phyloP scores from a whole-genome alignment of 1,140 invertebrate species.

The Trachelipus rathkii region DNA sequence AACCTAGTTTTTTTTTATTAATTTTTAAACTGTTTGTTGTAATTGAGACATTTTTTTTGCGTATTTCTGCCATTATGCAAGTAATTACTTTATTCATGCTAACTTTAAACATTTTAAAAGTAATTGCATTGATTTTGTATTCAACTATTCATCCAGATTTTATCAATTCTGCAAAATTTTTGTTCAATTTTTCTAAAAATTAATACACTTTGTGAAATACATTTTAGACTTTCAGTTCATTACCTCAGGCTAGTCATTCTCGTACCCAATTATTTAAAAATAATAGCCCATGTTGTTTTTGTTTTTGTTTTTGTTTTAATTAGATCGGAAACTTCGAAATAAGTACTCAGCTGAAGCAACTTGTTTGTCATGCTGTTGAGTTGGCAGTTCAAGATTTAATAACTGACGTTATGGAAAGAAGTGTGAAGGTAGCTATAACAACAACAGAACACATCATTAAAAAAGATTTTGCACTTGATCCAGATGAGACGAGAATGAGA shows the following conservation, averaged over 20 bases:
- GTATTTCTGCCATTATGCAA: no score
- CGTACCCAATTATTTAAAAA: not conserved
- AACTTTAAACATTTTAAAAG: no score
- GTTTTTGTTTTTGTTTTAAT: slow-evolving; percentile 32
- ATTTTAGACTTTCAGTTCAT: not conserved
- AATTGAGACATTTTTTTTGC: no score
- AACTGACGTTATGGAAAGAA: slow-evolving; percentile 82
- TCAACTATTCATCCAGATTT: no score
- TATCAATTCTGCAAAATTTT: no score
- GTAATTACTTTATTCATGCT: no score
- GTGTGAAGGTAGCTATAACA: slow-evolving; percentile 80
- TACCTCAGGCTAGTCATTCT: no score
- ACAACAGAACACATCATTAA: slow-evolving; percentile 94
- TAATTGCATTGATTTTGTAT: no score
- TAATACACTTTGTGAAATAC: no score
- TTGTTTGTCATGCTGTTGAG: slow-evolving; percentile 81
- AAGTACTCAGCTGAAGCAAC: slow-evolving; percentile 81
- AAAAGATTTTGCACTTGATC: slow-evolving; percentile 96
- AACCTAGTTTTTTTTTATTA: no score
- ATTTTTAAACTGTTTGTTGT: no score
- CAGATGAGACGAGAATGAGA: slow-evolving; percentile 87
- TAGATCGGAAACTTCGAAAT: slow-evolving; percentile 72
- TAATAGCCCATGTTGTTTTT: not conserved
- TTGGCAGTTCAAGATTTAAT: slow-evolving; percentile 93
- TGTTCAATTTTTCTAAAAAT: no score